Base-by-base conservation (phyloP, 2,888 invertebrate genomes). In the Orthonychiurus folsomi region DNA sequence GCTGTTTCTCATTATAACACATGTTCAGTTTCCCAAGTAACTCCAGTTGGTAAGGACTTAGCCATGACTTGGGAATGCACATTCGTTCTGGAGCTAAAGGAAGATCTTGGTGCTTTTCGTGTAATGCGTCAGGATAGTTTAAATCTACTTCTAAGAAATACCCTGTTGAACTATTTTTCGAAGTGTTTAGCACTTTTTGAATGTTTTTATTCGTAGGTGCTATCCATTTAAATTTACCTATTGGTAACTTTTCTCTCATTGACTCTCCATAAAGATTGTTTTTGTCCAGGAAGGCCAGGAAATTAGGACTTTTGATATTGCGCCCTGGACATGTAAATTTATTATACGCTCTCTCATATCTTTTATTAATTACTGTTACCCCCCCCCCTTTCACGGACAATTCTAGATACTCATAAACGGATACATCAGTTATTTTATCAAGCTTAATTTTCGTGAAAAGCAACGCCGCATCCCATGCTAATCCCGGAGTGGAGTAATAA, bases 401-500 rank as follows among this genome's bases (percentile, higher is more conserved):
- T 50, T 67, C 67, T 1, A 66, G 1, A 48, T 63, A 65, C 0
- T 61, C 3, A 18, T 66, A 62, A 47, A 65, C 60, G 1, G 56
- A 54, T 15, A 56, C 21, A n/a, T 65, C 64, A 23, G 28, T 59
- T 1, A 65, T 25, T 25, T 56, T 50, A 23, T 65, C 63, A 2
- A 69, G 48, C 3, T 50, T 20, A 9, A 25, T 59, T 3, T 48
- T 52, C 1, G 65, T 63, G 18, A 27, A 59, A 15, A 63, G 62
- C n/a, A 69, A 54, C 15, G 61, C 59, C 0, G 67, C 67, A 25
- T 62, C 62, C 2, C 63, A 56, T 12, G 63, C 62, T 15, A 73
- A 62, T 0, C 71, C 70, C 3, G 74, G 73, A 1, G 67, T 55
- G 1, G 67, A 67, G 26, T 66, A 69, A 50, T 73, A 72, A 50